Conservation (phyloP, 2,113 vertebrate genomes). For the Corynorhinus townsendii region DNA sequence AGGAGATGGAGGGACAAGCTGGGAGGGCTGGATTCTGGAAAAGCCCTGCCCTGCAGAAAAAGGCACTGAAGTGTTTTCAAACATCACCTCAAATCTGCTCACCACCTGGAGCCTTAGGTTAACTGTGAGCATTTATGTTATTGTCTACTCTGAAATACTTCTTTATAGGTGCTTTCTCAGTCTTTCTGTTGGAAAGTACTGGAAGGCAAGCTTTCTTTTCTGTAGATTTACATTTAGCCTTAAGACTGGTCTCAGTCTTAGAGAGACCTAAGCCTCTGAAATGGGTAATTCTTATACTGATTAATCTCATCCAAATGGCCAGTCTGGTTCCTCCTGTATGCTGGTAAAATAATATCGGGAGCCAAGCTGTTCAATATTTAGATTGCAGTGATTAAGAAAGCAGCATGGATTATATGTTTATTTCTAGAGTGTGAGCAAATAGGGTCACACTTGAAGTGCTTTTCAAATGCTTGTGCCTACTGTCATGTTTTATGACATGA, state of each 20-base stretch:
- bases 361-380: slow-evolving; percentile 51
- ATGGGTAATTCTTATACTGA: slow-evolving; percentile 15
- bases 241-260: background rate
- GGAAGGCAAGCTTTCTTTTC: background rate
- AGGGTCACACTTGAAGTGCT: slow-evolving; percentile 43
- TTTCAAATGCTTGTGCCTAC: slow-evolving; percentile 38
- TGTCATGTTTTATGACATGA: slow-evolving; percentile 34
- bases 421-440: slow-evolving; percentile 47
- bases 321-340: slow-evolving; percentile 21
- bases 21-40: background rate
- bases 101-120: background rate
- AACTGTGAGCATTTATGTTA: background rate
- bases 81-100: background rate
- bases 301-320: slow-evolving; percentile 30
- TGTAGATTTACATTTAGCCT: background rate
- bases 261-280: background rate
- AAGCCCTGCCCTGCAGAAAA: background rate
- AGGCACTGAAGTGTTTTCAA: background rate
- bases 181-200: slow-evolving; percentile 12
- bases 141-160: background rate
- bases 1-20: background rate
- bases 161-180: slow-evolving; percentile 7
- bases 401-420: slow-evolving; percentile 45
- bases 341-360: slow-evolving; percentile 42
- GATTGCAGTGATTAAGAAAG: slow-evolving; percentile 48